Base-by-base conservation (phyloP, 2,797 vertebrate species). In the Ptychadena robeensis region DNA sequence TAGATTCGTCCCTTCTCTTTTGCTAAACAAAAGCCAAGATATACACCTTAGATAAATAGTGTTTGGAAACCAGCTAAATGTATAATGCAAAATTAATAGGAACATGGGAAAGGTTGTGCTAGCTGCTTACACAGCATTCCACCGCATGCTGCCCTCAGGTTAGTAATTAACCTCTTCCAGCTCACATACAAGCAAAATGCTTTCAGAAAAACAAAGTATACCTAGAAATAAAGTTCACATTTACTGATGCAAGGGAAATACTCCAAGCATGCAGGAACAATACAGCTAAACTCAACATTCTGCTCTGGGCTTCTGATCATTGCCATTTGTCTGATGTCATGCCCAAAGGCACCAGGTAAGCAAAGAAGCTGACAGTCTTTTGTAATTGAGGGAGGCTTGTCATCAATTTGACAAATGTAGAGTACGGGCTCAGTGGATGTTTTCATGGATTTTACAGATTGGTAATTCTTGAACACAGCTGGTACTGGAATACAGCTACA, bases 141-240 rank as follows among this genome's bases (percentile, higher is more conserved):
- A 35, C 22, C 22, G 40, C 32, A 28, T 79, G 44, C 53, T 35
- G 76, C 65, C 44, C 18, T 31, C 53, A 48, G 76, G n/a, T 79
- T 35, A 57, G 28, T 69, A 35, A 35, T 68, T 34, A 59, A 79
- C 76, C n/a, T 79, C 65, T 69, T 57, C 14, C 44, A 79, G 69
- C 44, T 35, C 12, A 69, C n/a, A 53, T 69, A 11, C n/a, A 28
- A 22, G 32, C 8, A 32, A 34, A 35, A n/a, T 32, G 5, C 18
- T 68, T 9, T 25, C 59, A 61, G 44, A 53, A 53, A 53, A 22
- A 53, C 22, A 53, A 18, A 48, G 6, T n/a, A 1, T 61, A 28
- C 59, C 27, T 61, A 25, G 27, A 27, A 27, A 9, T 37, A 37
- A 68, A 68, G 32, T 27, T 35, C 32, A 68, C 18, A 2, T 27